Evolutionary conservation across 2,888 invertebrate species (phyloP), one percentile per base, ranked within the genome.

Genomic region (Lepidocyrtinus sp.): DNA sequence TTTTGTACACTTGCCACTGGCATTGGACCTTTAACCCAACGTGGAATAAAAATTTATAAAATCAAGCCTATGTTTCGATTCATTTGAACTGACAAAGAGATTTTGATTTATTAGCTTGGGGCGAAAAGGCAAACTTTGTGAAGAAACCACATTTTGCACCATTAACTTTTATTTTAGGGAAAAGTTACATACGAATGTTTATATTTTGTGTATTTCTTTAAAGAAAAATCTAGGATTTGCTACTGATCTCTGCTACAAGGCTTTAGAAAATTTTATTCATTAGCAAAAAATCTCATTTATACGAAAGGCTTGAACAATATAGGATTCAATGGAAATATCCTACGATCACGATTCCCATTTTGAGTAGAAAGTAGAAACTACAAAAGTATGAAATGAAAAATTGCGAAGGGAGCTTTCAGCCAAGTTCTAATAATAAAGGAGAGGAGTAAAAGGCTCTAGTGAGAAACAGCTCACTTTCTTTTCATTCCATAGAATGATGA

Each of bases 371-470:
- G 50, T 12, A 50, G 15, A 12, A 17, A 50, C n/a, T n/a, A n/a
- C 12, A 50, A 50, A 50, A 50, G 50, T 15, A 50, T n/a, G n/a
- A 50, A 50, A 50, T 50, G 50, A 50, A 50, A 50, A 50, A 50
- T 50, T 50, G 50, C 50, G n/a, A 17, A 50, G n/a, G 17, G 12
- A 17, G 12, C 17, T 50, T 50, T 50, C n/a, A 50, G 17, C 50
- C 12, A 50, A 50, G 50, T 50, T 50, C n/a, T n/a, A n/a, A 50
- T 17, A 50, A 50, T 50, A 50, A 50, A 50, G 15, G 50, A 50
- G 15, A 17, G 50, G 1, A 12, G n/a, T n/a, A n/a, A n/a, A n/a
- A n/a, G n/a, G n/a, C n/a, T n/a, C n/a, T n/a, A 50, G 50, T 50
- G 50, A 12, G 50, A 50, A 50, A 17, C 2, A 12, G 50, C 50